These are phyloP conservation scores for Halotydeus destructor DNA, from an alignment of 1,140 invertebrate genomes.

Conservation along the genomic window DNA sequence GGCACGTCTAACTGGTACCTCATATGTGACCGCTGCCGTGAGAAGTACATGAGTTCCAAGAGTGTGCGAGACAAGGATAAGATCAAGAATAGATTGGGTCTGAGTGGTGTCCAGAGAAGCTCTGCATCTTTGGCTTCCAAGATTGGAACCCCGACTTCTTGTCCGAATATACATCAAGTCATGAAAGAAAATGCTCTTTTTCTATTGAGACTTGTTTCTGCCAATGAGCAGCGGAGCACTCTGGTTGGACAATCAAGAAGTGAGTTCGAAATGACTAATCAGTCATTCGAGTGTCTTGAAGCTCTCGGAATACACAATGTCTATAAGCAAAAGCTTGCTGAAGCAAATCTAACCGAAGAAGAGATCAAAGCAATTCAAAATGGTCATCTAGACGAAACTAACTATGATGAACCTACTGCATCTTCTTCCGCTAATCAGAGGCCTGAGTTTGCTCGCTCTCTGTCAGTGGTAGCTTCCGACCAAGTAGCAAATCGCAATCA, in stretches of 20 bases:
- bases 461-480: too few relatives aligned
- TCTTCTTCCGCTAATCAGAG: too few relatives aligned
- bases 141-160: slow-evolving; percentile 22
- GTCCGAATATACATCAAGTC: slow-evolving; percentile 43
- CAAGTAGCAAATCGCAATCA: too few relatives aligned
- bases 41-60: slow-evolving; percentile 45
- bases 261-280: too few relatives aligned
- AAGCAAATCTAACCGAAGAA: slow-evolving; percentile 17
- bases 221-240: too few relatives aligned
- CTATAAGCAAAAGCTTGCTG: slow-evolving; percentile 19
- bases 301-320: slow-evolving; percentile 35
- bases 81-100: slow-evolving; percentile 20
- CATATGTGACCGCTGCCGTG: slow-evolving; percentile 66
- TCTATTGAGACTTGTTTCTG: slow-evolving; percentile 60
- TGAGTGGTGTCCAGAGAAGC: too few relatives aligned
- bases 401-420: slow-evolving; percentile 4
- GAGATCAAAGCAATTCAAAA: slow-evolving; percentile 17
- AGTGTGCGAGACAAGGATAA: slow-evolving; percentile 24
- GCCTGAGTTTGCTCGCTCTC: too few relatives aligned
- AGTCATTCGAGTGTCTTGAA: slow-evolving; percentile 56
- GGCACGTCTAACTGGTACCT: slow-evolving; percentile 73
- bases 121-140: too few relatives aligned
- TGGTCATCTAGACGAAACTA: slow-evolving; percentile 8
- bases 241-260: too few relatives aligned
- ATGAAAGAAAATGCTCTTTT: slow-evolving; percentile 90